Base-by-base conservation (phyloP, 2,888 invertebrate genomes). In the Patella ulyssiponensis region DNA sequence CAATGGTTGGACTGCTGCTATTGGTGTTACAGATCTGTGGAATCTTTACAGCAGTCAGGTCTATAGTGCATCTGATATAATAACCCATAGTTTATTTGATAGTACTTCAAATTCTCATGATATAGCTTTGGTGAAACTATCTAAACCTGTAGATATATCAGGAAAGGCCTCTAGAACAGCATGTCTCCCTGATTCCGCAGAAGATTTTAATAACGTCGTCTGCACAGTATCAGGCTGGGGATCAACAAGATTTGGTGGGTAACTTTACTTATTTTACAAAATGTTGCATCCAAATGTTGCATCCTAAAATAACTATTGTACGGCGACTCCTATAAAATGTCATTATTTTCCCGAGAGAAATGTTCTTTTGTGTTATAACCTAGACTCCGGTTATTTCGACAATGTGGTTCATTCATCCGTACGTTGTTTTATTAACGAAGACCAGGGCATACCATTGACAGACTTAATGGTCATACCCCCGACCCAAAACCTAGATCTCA, bases 41-140 rank as follows among this genome's bases (percentile, higher is more conserved):
- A 73, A 73, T 44, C 75, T 86, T 5, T 83, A 81, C 76, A 71
- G 75, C 20, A 81, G 78, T 33, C 85, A 86, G 33, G 79, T 86
- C 7, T 81, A 82, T 23, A 78, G 77, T 56, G 83, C 81, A 12
- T 64, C 77, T 0, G 80, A 78, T 56, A 79, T 87, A 33, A 80
- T 84, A 33, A 79, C 77, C 11, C 86, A 87, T 73, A 79, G 77
- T 33, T 58, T 69, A 64, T 87, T 82, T 78, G 80, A 79, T 73
- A 75, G 81, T 15, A 58, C 33, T 17, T 77, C 77, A 12, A 85
- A 85, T 74, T 58, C 44, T 14, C 82, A 87, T 78, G 87, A 87
- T 73, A 85, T 87, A n/a, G 86, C 87, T 11, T 69, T 87, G 71
- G 78, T 87, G 70, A 87, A 85, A 73, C 80, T 87, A 14, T 78